Evolutionary conservation across 2,888 invertebrate genomes (phyloP), one percentile per base, ranked within the genome.

Genomic region (Lasioglossum marginatum): DNA sequence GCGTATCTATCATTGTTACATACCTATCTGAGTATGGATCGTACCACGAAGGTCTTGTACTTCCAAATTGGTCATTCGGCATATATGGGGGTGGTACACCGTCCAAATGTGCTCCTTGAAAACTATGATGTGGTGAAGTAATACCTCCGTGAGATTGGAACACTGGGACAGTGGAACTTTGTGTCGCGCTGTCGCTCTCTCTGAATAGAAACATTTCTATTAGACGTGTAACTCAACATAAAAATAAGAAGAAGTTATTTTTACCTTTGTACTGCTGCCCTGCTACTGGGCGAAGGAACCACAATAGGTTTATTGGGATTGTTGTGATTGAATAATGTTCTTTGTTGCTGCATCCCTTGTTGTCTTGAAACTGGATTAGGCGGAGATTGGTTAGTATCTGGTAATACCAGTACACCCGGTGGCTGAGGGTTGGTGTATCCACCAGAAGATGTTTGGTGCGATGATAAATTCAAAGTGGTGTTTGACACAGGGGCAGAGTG

Each of bases 241-340:
- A 16, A 40, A 14, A n/a, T 70, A 14, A 34, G 12, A 37, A 48
- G 19, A 43, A 74, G 19, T 31, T 23, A 48, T 40, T 31, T 10
- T 37, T 88, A 94, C 94, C 94, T 93, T 82, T 92, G 93, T 43
- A 91, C 66, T 73, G 94, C 92, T 31, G 94, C 94, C 91, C 96
- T 94, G 80, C 94, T 95, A 83, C 95, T 95, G 14, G 95, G 94
- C 43, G 96, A 95, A 91, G 96, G 97, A 83, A 97, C 96, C 89
- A 97, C 96, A 87, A 98, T 97, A 34, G 97, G 97, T 95, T 97
- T 97, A 83, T 96, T 96, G 1, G 97, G 97, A 94, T 97, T 97
- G 89, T 96, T 96, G 1, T 96, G 97, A 94, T 97, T 96, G 90
- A 96, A 97, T 10, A 97, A 94, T 27, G 96, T 96, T 90, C 96